Evolutionary conservation across 2,797 vertebrate species (phyloP).

Genomic region (Margarornis squamiger): DNA sequence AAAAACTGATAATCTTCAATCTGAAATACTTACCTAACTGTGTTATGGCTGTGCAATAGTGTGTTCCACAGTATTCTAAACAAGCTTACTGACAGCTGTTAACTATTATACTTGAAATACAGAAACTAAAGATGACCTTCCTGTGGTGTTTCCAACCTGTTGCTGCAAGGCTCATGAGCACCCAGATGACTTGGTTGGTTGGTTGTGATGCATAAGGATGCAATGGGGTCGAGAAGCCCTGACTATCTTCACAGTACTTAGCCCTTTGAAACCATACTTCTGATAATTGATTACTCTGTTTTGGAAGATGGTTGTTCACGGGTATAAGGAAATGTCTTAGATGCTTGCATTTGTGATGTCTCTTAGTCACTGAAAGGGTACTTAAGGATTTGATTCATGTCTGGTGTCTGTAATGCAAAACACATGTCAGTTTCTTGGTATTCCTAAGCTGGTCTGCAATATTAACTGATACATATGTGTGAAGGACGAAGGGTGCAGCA

Average conservation of each 20-base stretch:
- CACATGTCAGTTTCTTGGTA: accelerated
- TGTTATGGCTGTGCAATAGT: accelerated
- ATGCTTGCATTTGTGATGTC: background rate
- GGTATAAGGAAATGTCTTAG: background rate
- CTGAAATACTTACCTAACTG: background rate
- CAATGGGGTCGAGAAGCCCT: accelerated
- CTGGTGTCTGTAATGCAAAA: background rate
- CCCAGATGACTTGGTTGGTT: background rate
- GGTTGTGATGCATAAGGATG: background rate
- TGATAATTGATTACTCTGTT: background rate
- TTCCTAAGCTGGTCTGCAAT: background rate
- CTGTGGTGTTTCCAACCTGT: background rate
- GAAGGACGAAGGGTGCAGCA: background rate
- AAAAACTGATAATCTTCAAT: background rate
- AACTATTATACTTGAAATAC: background rate
- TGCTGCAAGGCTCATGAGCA: background rate
- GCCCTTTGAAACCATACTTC: background rate
- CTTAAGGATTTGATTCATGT: background rate
- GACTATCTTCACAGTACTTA: background rate
- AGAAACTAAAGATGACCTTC: background rate
- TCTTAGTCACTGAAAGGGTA: background rate
- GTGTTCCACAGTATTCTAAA: background rate
- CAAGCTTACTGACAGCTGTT: background rate
- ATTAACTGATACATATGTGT: background rate
- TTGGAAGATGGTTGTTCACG: background rate